These are phyloP conservation scores for Myathropa florea DNA, from an alignment of 2,888 invertebrate genomes.

Conservation along the genomic window DNA sequence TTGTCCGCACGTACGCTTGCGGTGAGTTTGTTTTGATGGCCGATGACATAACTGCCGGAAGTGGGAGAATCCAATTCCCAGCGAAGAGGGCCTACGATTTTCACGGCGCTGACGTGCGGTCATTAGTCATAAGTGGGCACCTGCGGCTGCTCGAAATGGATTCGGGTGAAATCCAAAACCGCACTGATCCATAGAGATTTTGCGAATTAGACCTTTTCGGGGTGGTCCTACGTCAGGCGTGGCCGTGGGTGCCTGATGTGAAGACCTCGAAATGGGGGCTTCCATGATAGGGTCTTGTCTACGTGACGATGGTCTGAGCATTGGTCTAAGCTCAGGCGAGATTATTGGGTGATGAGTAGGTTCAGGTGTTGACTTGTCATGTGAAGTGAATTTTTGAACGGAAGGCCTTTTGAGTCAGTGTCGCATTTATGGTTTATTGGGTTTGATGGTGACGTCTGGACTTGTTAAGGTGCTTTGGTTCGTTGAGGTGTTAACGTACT, in stretches of 20 bases:
- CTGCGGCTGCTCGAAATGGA: background rate
- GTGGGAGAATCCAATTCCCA: background rate
- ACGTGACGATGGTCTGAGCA: background rate
- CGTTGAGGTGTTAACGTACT: no score
- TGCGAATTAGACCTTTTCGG: background rate
- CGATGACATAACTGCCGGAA: background rate
- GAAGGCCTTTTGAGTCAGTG: background rate
- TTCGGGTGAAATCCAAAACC: background rate
- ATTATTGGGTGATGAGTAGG: background rate
- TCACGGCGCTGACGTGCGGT: background rate
- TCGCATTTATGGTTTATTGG: background rate
- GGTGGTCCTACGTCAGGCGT: background rate
- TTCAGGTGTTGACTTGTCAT: background rate
- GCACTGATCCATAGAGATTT: background rate
- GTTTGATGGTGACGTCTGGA: background rate
- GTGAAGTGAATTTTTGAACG: background rate
- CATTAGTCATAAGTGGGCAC: background rate
- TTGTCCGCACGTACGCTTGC: background rate
- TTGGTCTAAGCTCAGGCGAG: background rate
- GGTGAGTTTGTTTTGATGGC: background rate
- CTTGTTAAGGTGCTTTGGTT: no score
- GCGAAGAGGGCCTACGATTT: background rate
- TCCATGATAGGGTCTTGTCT: background rate
- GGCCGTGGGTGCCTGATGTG: background rate
- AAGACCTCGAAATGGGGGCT: background rate